Evolutionary conservation across 2,797 vertebrate genomes (phyloP).

Genomic region (Sebastes matsubarae): DNA sequence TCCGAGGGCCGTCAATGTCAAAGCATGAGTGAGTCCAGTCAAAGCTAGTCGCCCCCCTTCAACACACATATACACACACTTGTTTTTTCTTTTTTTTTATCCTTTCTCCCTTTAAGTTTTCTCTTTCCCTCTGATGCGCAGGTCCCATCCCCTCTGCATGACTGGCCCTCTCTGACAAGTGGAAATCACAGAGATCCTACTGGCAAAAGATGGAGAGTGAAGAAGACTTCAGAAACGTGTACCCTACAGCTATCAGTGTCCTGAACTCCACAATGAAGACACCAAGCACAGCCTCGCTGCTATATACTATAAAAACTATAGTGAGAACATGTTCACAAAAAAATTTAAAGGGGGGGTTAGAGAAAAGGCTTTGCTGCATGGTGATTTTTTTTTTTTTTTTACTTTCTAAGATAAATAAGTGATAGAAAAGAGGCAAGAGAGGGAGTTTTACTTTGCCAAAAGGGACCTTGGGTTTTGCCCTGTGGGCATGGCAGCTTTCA

Average conservation of each 20-base stretch:
- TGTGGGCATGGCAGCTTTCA: slow-evolving; percentile 81
- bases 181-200: slow-evolving; percentile 79
- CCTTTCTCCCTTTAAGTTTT: slow-evolving; percentile 68
- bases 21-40: slow-evolving; percentile 81
- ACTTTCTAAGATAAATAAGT: slow-evolving; percentile 78
- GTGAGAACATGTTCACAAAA: slow-evolving; percentile 51
- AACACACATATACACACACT: slow-evolving; percentile 14
- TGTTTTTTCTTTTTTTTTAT: slow-evolving; percentile 25
- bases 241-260: slow-evolving; percentile 78
- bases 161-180: slow-evolving; percentile 78
- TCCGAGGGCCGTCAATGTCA: slow-evolving; percentile 80
- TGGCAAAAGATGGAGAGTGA: slow-evolving; percentile 71
- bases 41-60: slow-evolving; percentile 58
- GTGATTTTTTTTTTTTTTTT: slow-evolving; percentile 49
- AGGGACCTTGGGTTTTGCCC: slow-evolving; percentile 79
- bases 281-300: slow-evolving; percentile 50
- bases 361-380: slow-evolving; percentile 51
- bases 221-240: slow-evolving; percentile 74
- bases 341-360: slow-evolving; percentile 26
- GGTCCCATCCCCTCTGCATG: slow-evolving; percentile 79
- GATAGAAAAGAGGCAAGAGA: slow-evolving; percentile 64
- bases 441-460: slow-evolving; percentile 76
- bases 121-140: slow-evolving; percentile 69
- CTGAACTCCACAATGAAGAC: slow-evolving; percentile 73
- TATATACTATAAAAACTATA: slow-evolving; percentile 56